A percentile compares a stretch with the other conserved stretches of the same genome.
Conservation (phyloP, 2,113 vertebrate species). For the Stegastes partitus region DNA sequence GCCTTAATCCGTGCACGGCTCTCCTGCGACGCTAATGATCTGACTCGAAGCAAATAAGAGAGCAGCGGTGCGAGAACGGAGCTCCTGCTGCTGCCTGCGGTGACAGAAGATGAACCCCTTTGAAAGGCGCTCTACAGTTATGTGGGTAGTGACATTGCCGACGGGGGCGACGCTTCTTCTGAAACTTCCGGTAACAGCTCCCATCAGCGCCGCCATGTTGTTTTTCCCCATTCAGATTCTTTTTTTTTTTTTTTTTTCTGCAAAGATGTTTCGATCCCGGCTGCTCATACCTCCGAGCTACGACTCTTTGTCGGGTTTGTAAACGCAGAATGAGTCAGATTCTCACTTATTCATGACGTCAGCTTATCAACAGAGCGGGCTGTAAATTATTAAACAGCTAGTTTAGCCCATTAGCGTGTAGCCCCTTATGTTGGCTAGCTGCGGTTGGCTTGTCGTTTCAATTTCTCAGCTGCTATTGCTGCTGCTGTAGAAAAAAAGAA, state of each 20-base stretch:
- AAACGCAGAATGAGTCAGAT: constrained; percentile 2
- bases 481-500: no score
- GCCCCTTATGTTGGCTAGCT: no score
- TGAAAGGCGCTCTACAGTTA: constrained; percentile 3
- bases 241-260: no score
- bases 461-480: no score
- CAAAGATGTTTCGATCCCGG: constrained; percentile 32
- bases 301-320: constrained; percentile 12
- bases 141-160: constrained; percentile 56
- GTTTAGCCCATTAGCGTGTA: no score
- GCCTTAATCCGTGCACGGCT: constrained; percentile 13
- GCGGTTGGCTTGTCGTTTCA: no score
- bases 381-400: constrained; percentile 54
- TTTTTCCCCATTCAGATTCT: no score
- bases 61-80: constrained; percentile 4
- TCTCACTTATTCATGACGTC: constrained; percentile 46
- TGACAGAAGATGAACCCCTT: neutral
- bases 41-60: constrained; percentile 17
- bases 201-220: constrained; percentile 8
- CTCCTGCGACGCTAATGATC: constrained; percentile 52
- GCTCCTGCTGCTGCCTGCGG: constrained; percentile 20
- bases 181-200: constrained; percentile 38
- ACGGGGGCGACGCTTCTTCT: constrained; percentile 26
- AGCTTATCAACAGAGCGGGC: constrained; percentile 37
- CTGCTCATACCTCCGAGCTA: constrained; percentile 23